These are phyloP conservation scores for Bedellia somnulentella DNA, from an alignment of 2,888 invertebrate species.

Conservation along the genomic window DNA sequence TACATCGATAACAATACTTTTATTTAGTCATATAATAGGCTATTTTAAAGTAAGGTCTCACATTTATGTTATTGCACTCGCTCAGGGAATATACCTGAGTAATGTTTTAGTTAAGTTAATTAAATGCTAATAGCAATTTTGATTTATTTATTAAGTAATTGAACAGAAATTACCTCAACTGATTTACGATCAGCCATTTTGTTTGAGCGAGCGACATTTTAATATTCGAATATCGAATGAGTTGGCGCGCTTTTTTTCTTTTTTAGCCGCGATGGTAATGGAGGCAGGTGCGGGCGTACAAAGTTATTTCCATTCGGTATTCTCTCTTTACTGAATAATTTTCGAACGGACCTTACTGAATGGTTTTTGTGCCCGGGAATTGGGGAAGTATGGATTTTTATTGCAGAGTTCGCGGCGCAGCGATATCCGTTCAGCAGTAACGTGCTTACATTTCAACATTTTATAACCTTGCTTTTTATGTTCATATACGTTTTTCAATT, in stretches of 20 bases:
- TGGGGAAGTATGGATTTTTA: conserved; percentile 25
- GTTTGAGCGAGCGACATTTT: conserved; percentile 43
- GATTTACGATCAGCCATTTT: conserved; percentile 50
- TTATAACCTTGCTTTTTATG: too few relatives aligned
- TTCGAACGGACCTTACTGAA: conserved; percentile 24
- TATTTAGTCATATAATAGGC: too few relatives aligned
- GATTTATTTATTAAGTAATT: too few relatives aligned
- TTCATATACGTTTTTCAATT: too few relatives aligned
- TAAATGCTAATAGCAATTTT: too few relatives aligned
- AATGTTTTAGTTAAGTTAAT: too few relatives aligned
- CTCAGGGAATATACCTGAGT: too few relatives aligned
- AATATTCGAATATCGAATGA: conserved; percentile 32
- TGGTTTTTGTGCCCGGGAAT: conserved; percentile 27
- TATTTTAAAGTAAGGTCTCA: too few relatives aligned
- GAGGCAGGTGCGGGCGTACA: conserved; percentile 37
- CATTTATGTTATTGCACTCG: too few relatives aligned
- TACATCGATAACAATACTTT: too few relatives aligned
- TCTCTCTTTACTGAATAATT: conserved; percentile 28
- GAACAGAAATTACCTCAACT: conserved; percentile 43
- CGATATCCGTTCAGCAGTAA: too few relatives aligned
- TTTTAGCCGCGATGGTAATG: conserved; percentile 26
- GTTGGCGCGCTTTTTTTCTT: conserved; percentile 28
- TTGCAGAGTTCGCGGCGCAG: conserved; percentile 12
- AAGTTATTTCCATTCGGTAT: conserved; percentile 28
- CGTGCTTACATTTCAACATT: too few relatives aligned